Evolutionary conservation across 2,797 vertebrate genomes (phyloP).

Genomic region (Mormyrus hasselquistii): DNA sequence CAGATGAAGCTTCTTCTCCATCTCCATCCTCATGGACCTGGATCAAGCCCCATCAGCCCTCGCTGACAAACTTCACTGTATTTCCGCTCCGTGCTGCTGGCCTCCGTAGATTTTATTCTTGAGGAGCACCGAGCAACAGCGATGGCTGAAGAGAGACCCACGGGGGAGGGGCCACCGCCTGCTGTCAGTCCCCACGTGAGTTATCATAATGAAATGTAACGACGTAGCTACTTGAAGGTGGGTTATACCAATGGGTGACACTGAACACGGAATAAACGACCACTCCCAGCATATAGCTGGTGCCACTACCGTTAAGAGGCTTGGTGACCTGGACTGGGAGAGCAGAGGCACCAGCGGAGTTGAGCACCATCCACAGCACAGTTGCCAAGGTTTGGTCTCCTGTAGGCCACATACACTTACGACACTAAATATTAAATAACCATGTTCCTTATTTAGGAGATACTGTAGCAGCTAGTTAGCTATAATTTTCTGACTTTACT

Average conservation of each 20-base stretch:
- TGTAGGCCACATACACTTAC: background rate
- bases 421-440: background rate
- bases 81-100: background rate
- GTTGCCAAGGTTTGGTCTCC: background rate
- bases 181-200: background rate
- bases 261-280: background rate
- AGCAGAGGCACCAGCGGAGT: background rate
- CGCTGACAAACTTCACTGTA: background rate
- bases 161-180: background rate
- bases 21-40: background rate
- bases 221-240: background rate
- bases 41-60: background rate
- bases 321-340: background rate
- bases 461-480: background rate
- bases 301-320: background rate
- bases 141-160: background rate
- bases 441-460: background rate
- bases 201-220: background rate
- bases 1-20: background rate
- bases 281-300: background rate
- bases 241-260: background rate
- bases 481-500: background rate
- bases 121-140: background rate
- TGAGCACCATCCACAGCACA: background rate
- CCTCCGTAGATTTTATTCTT: background rate